phyloP scores from a whole-genome alignment of 2,113 vertebrate genomes.

The Sorex fumeus region DNA sequence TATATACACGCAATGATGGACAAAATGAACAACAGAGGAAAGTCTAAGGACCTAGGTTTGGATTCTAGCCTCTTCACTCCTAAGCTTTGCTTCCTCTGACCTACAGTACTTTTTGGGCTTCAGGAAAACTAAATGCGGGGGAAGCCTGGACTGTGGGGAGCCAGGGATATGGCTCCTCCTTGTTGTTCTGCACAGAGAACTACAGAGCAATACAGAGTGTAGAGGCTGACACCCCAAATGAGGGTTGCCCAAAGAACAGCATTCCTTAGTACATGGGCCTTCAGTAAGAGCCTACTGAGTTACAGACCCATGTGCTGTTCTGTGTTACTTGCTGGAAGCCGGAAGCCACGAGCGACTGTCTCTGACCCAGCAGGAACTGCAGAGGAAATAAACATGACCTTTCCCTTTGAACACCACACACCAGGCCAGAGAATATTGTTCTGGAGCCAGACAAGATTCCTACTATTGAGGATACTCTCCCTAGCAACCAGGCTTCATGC shows the following conservation, averaged over 20 bases:
- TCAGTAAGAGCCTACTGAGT: background rate
- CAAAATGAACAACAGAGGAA: background rate
- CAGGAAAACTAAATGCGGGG: background rate
- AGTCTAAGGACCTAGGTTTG: background rate
- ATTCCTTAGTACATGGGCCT: background rate
- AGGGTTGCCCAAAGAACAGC: background rate
- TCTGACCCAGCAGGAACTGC: background rate
- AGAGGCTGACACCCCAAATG: no score
- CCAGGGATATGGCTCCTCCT: background rate
- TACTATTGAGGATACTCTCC: no score
- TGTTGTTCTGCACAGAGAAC: background rate
- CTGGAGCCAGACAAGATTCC: background rate
- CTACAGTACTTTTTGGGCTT: background rate
- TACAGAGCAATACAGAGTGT: no score
- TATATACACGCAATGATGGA: background rate
- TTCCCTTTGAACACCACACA: background rate
- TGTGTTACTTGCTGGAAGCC: background rate
- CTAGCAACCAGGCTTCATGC: background rate
- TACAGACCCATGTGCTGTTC: background rate
- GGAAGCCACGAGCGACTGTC: background rate
- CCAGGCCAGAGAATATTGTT: background rate
- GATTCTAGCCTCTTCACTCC: background rate
- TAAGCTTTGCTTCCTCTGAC: background rate
- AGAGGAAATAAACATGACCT: background rate
- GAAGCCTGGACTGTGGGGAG: background rate